These are phyloP conservation scores for Uria lomvia DNA, from an alignment of 2,113 vertebrate species.

Conservation along the genomic window DNA sequence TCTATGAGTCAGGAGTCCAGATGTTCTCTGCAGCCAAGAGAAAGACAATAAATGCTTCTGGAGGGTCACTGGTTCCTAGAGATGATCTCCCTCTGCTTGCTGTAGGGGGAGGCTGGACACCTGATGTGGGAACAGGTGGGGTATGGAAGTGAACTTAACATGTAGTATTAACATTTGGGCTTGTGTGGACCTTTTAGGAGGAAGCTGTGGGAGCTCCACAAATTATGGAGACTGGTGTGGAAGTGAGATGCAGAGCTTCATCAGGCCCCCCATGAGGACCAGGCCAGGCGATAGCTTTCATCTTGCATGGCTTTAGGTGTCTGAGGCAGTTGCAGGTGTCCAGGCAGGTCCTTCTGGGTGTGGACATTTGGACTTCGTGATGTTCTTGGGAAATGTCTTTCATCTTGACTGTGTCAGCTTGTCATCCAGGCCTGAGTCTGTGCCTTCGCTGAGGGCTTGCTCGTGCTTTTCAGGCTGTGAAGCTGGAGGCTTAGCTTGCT, in stretches of 20 bases:
- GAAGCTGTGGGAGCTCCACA: neutral
- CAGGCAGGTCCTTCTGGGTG: neutral
- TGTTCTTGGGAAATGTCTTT: neutral
- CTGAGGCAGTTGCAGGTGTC: neutral
- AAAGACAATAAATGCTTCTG: neutral
- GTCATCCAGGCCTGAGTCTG: neutral
- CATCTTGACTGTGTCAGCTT: neutral
- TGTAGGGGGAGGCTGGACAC: neutral
- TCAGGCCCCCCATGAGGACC: neutral
- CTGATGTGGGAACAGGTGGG: neutral
- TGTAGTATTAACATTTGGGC: neutral
- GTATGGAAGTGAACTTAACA: neutral
- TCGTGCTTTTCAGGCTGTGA: neutral
- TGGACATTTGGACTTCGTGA: neutral
- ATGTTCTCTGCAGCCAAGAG: neutral
- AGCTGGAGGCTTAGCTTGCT: neutral
- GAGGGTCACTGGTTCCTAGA: neutral
- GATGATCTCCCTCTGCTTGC: neutral
- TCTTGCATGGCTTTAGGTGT: neutral
- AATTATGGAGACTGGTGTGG: neutral
- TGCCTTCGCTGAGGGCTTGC: neutral
- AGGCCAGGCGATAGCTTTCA: neutral
- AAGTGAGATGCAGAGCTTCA: neutral
- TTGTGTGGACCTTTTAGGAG: neutral
- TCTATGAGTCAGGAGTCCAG: neutral